Conservation (phyloP, 2,113 vertebrate species). For the Machaerirhynchus nigripectus region DNA sequence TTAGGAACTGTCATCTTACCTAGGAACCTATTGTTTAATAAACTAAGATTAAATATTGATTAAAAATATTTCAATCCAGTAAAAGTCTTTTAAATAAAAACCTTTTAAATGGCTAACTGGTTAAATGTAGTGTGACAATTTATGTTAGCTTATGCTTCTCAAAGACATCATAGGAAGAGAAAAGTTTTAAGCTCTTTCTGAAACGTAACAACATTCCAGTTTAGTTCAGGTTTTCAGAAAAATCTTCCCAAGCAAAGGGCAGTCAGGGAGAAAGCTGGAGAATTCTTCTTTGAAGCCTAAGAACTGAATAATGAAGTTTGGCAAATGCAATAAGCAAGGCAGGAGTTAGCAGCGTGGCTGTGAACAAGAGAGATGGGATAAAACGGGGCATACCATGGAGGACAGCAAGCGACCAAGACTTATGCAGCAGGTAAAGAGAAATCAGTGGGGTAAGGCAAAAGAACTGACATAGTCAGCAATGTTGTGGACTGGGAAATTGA, state of each 20-base stretch:
- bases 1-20: not conserved
- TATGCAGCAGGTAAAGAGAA: not conserved
- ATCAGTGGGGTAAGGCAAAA: not conserved
- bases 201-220: not conserved
- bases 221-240: not conserved
- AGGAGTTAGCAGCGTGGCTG: not conserved
- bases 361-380: not conserved
- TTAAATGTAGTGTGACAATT: not conserved
- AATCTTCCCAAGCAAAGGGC: not conserved
- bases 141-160: not conserved
- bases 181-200: not conserved
- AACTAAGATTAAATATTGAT: not conserved
- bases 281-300: not conserved
- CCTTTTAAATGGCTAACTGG: not conserved
- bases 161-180: not conserved
- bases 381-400: accelerated
- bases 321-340: not conserved
- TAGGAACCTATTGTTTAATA: not conserved
- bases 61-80: not conserved
- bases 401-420: not conserved
- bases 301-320: not conserved
- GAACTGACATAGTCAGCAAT: not conserved
- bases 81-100: not conserved
- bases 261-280: not conserved
- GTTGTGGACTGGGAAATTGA: not conserved